phyloP scores from a whole-genome alignment of 2,888 invertebrate species.

The Trissoscelio sp. region DNA sequence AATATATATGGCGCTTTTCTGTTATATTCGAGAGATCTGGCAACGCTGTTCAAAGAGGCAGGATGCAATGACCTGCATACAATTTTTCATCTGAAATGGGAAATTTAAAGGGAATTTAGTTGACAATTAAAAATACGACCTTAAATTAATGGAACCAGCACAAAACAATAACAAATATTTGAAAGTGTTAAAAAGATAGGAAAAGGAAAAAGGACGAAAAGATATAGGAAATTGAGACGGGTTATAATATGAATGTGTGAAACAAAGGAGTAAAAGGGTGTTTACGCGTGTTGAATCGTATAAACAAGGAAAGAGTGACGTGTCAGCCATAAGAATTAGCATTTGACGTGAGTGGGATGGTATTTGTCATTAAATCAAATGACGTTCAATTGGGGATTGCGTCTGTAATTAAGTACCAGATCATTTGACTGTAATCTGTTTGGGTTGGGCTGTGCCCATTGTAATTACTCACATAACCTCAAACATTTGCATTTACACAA shows the following conservation, averaged over 20 bases:
- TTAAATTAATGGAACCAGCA: not conserved
- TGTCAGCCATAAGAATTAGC: constrained; percentile 33
- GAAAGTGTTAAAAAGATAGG: not conserved
- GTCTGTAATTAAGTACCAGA: constrained; percentile 37
- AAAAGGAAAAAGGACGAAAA: not conserved
- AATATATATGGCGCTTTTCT: too few relatives aligned
- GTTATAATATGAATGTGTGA: constrained; percentile 1
- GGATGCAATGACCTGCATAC: constrained; percentile 34
- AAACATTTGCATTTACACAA: constrained; percentile 3
- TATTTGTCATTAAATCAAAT: constrained; percentile 59
- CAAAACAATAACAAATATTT: too few relatives aligned
- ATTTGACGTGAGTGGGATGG: constrained; percentile 54
- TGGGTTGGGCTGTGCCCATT: constrained; percentile 34
- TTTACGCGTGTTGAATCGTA: constrained; percentile 14
- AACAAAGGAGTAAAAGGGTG: constrained; percentile 31
- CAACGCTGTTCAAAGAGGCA: not conserved
- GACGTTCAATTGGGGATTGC: constrained; percentile 44
- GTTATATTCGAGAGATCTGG: not conserved
- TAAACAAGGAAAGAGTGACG: constrained; percentile 38
- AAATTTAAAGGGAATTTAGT: constrained; percentile 12
- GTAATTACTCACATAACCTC: constrained; percentile 25
- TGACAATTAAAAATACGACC: not conserved
- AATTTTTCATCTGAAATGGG: constrained; percentile 6
- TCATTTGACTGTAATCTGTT: constrained; percentile 41
- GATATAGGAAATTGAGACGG: not conserved